phyloP scores from a whole-genome alignment of 2,888 invertebrate species.

The Leptopterna dolabrata region DNA sequence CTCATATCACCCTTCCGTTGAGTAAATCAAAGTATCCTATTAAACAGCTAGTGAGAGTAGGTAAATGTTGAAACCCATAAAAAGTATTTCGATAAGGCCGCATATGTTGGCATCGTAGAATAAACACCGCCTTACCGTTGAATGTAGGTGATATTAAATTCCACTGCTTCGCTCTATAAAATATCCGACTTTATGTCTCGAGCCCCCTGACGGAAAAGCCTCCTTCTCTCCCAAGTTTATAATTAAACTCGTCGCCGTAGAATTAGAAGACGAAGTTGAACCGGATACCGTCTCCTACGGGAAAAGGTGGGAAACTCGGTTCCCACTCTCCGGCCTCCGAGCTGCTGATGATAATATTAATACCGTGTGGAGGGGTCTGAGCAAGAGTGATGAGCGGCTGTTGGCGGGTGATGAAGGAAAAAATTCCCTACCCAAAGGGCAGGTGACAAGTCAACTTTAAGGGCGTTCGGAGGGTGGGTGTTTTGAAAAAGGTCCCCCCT shows the following conservation, averaged over 20 bases:
- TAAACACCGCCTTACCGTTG: neutral
- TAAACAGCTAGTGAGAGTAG: neutral
- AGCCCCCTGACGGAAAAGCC: constrained; percentile 3
- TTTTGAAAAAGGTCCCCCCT: neutral
- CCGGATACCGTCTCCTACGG: constrained; percentile 31
- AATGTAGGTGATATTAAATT: constrained; percentile 32
- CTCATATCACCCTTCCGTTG: neutral
- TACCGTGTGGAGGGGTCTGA: neutral
- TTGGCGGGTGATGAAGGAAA: neutral
- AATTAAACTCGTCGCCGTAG: constrained; percentile 43
- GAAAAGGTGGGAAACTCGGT: neutral
- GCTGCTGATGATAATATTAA: neutral
- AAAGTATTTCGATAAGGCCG: neutral
- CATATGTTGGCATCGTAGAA: constrained; percentile 2
- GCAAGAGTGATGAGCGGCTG: constrained; percentile 1
- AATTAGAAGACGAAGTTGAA: constrained; percentile 39
- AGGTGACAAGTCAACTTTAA: constrained; percentile 25
- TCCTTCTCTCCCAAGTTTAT: constrained; percentile 42
- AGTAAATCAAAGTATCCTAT: neutral
- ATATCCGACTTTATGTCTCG: constrained; percentile 33
- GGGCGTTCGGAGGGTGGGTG: neutral
- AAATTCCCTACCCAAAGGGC: neutral
- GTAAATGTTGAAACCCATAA: neutral
- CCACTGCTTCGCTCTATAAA: constrained; percentile 38
- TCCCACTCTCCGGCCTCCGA: neutral